Base-by-base conservation (phyloP, 2,797 vertebrate species). In the Manis pentadactyla region DNA sequence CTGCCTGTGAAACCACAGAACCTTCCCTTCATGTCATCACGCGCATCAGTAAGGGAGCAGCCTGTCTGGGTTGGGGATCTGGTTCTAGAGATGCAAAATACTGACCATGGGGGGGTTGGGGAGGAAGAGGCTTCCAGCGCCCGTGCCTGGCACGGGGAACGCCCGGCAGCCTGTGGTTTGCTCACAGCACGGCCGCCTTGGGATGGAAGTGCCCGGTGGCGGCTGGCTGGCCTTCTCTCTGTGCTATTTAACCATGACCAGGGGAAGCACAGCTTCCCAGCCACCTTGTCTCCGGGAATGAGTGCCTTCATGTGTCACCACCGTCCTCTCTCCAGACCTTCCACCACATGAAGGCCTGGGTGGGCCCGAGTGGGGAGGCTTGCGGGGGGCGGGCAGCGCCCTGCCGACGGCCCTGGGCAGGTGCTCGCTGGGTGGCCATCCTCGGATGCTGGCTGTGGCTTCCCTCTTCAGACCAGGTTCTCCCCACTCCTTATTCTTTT, bases 301-400 rank as follows among this genome's bases (percentile, higher is more conserved):
- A 8, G 31, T 12, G 31, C 34, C 59, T 84, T 46, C 17, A 51
- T 14, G 39, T 12, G 1, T 49, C 27, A 31, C 8, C 51, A 11
- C 23, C 25, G 5, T 19, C 5, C 19, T 66, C 49, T 2, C 18
- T 68, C 4, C 17, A 55, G 25, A 27, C 15, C 39, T 61, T n/a
- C 29, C 17, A 27, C 17, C 5, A 25, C 7, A 42, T 11, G 19
- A 31, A 84, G 61, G 61, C 5, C 27, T 1, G 25, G 27, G 2
- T 13, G 15, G 12, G 63, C 13, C 2, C 7, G 1, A 1, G 4
- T 39, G 2, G 61, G 42, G 19, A 14, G 9, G 21, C 4, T 8
- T 7, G 4, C 3, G 4, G 18, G 39, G 25, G 6, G 31, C 31
- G 37, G 23, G 55, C 6, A 59, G 42, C 14, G 12, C 14, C 66